Evolutionary conservation across 2,113 vertebrate genomes (phyloP).

Genomic region (Stercorarius parasiticus): DNA sequence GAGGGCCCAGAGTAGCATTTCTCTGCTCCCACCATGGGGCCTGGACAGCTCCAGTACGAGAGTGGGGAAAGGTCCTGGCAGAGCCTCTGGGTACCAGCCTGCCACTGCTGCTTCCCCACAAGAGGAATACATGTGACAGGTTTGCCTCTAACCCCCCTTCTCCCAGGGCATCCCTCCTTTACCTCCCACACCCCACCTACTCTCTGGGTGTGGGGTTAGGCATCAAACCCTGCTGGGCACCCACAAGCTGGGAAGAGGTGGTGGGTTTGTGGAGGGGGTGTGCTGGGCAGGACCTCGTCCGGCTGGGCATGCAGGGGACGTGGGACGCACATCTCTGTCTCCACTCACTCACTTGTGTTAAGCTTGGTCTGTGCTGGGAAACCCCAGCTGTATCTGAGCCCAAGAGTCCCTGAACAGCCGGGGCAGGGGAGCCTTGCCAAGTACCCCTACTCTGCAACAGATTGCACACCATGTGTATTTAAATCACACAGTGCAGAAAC

Average conservation of each 20-base stretch:
- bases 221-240: background rate
- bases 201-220: background rate
- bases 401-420: background rate
- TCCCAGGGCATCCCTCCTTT: background rate
- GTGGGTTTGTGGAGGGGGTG: background rate
- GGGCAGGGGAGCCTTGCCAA: background rate
- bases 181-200: background rate
- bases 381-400: background rate
- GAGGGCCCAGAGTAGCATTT: background rate
- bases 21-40: background rate
- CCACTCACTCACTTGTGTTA: background rate
- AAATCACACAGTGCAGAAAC: background rate
- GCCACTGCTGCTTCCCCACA: background rate
- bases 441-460: background rate
- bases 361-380: background rate
- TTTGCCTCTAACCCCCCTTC: background rate
- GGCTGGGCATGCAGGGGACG: background rate
- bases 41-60: background rate
- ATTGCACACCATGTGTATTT: background rate
- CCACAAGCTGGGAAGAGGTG: background rate
- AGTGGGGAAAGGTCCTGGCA: background rate
- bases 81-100: background rate
- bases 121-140: background rate
- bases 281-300: background rate
- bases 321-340: background rate